Evolutionary conservation across 2,888 invertebrate genomes (phyloP).

Genomic region (Uloborus plumipes): DNA sequence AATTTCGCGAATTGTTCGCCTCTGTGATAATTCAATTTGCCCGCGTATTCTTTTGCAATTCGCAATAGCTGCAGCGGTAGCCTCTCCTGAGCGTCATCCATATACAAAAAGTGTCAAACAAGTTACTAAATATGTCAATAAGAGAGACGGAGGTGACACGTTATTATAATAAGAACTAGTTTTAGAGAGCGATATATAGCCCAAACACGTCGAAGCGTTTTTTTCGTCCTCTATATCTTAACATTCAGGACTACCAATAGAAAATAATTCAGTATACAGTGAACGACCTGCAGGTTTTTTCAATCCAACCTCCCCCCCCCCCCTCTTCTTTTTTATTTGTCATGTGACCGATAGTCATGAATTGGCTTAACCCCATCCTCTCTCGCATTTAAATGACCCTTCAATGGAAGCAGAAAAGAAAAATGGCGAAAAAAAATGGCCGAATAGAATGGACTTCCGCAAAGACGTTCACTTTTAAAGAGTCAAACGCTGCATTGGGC

Average conservation of each 20-base stretch:
- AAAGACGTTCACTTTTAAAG: slow-evolving; percentile 46
- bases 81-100: no score
- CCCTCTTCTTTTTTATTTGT: background rate
- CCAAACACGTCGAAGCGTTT: slow-evolving; percentile 39
- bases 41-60: no score
- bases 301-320: background rate
- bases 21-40: no score
- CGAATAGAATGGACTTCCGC: slow-evolving; percentile 54
- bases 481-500: slow-evolving; percentile 36
- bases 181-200: slow-evolving; percentile 34
- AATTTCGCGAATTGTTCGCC: no score
- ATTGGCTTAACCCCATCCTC: slow-evolving; percentile 51
- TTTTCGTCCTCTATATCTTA: slow-evolving; percentile 33
- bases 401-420: slow-evolving; percentile 11
- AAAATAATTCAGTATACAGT: slow-evolving; percentile 49
- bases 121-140: slow-evolving; percentile 41
- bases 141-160: slow-evolving; percentile 30
- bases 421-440: slow-evolving; percentile 14
- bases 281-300: slow-evolving; percentile 21
- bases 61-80: no score
- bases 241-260: slow-evolving; percentile 45
- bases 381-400: slow-evolving; percentile 56
- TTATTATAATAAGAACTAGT: slow-evolving; percentile 14
- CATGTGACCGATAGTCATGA: slow-evolving; percentile 56
- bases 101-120: slow-evolving; percentile 11